A percentile compares a stretch with the other conserved stretches of the same genome.
Conservation (phyloP, 92 coral and sea anemone species). For the Epizoanthus scotinus region DNA sequence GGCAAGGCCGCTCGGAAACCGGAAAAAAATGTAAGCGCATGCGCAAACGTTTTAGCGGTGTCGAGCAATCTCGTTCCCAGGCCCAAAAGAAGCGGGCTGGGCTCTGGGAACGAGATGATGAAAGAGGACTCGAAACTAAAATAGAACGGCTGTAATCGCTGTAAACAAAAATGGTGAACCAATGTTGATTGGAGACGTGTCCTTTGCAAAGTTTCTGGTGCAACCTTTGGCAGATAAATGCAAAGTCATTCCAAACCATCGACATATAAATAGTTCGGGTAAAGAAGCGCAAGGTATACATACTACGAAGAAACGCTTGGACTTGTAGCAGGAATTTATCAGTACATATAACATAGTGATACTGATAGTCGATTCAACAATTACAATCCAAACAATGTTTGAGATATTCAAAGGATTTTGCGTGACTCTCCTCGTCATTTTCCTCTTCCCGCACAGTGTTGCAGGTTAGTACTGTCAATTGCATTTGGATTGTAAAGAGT, state of each 20-base stretch:
- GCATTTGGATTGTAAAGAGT: neutral
- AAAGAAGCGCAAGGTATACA: neutral
- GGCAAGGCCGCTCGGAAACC: too few species aligned
- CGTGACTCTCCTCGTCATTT: neutral
- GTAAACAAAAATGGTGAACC: constrained; percentile 43
- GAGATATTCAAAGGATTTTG: constrained; percentile 18
- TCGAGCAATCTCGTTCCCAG: too few species aligned
- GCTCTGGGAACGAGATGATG: constrained; percentile 42
- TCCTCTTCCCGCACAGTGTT: constrained; percentile 32
- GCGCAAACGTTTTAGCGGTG: too few species aligned
- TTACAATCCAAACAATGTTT: neutral
- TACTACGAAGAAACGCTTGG: neutral
- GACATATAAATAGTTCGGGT: constrained; percentile 10
- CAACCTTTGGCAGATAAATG: constrained; percentile 13
- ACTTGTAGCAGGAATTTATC: neutral
- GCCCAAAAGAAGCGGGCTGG: too few species aligned
- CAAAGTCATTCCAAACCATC: neutral
- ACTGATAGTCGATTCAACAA: neutral
- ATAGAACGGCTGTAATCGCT: constrained; percentile 18
- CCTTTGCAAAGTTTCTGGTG: constrained; percentile 20
- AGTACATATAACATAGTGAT: too few species aligned
- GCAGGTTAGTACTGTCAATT: constrained; percentile 28
- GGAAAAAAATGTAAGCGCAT: too few species aligned
- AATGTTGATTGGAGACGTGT: constrained; percentile 42
- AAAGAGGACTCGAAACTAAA: constrained; percentile 24